Conservation (phyloP, 2,888 invertebrate genomes). For the Patella depressa region DNA sequence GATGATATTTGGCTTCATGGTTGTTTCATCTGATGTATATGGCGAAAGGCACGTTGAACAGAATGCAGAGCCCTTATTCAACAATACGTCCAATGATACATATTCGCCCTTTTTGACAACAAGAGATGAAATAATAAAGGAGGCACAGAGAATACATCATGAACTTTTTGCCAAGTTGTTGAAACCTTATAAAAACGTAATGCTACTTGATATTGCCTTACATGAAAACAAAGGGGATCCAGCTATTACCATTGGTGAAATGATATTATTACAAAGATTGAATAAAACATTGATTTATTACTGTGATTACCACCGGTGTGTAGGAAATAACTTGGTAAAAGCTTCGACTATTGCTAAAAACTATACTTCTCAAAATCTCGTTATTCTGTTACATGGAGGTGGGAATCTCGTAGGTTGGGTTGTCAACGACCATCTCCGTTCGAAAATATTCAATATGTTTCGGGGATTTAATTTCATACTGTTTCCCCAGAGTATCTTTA, state of each 20-base stretch:
- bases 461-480: slow-evolving; percentile 5
- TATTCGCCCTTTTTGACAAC: no score
- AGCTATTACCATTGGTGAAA: slow-evolving; percentile 38
- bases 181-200: slow-evolving; percentile 27
- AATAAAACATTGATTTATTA: slow-evolving; percentile 25
- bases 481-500: not conserved
- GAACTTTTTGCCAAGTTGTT: slow-evolving; percentile 21
- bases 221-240: slow-evolving; percentile 44
- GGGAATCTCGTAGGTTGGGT: slow-evolving; percentile 30
- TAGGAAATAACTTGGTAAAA: not conserved
- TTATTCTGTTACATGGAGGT: slow-evolving; percentile 42
- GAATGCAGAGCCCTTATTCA: no score
- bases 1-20: no score
- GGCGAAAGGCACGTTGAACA: no score
- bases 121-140: slow-evolving; percentile 7
- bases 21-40: no score
- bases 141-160: slow-evolving; percentile 22
- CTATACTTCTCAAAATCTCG: slow-evolving; percentile 22
- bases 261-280: slow-evolving; percentile 28
- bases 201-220: slow-evolving; percentile 37
- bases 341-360: not conserved
- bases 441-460: not conserved
- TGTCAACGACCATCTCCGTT: not conserved
- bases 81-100: no score
- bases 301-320: not conserved